Conservation (phyloP, 1,140 invertebrate species). For the Frieseomelitta varia region DNA sequence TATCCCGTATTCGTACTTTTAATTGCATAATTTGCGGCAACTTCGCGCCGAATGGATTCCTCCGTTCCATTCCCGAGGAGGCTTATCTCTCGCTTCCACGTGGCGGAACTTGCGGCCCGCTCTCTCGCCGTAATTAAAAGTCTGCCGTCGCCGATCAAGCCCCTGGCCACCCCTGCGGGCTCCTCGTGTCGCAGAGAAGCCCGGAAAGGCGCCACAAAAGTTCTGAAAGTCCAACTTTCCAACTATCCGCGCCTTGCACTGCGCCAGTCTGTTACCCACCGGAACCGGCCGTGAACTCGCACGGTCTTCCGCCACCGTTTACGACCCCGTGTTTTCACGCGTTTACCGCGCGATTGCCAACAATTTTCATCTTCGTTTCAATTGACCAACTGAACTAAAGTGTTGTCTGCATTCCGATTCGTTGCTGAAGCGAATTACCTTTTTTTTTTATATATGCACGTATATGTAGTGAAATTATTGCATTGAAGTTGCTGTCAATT, state of each 20-base stretch:
- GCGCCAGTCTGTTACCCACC: conserved; percentile 3
- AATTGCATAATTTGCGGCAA: conserved; percentile 65
- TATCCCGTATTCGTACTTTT: conserved; percentile 54
- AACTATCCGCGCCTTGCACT: conserved; percentile 29
- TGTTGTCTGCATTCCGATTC: no score
- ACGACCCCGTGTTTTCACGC: no score
- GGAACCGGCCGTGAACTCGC: background rate
- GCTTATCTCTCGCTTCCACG: conserved; percentile 65
- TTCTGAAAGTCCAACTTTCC: conserved; percentile 36
- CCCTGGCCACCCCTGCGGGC: conserved; percentile 8
- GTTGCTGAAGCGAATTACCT: no score
- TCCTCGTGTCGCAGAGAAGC: conserved; percentile 46
- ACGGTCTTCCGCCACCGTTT: no score
- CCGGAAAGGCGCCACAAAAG: conserved; percentile 48
- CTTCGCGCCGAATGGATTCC: conserved; percentile 49
- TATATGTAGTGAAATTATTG: no score
- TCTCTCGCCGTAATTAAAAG: conserved; percentile 64
- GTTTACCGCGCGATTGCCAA: background rate
- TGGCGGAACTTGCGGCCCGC: conserved; percentile 46
- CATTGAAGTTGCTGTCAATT: no score
- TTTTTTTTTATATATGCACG: no score
- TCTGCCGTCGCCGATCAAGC: conserved; percentile 64
- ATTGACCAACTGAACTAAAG: no score
- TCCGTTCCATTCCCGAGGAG: conserved; percentile 57
- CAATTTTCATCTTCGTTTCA: no score